Evolutionary conservation across 2,113 vertebrate genomes (phyloP).

Genomic region (Brachypodius melanocephalos): DNA sequence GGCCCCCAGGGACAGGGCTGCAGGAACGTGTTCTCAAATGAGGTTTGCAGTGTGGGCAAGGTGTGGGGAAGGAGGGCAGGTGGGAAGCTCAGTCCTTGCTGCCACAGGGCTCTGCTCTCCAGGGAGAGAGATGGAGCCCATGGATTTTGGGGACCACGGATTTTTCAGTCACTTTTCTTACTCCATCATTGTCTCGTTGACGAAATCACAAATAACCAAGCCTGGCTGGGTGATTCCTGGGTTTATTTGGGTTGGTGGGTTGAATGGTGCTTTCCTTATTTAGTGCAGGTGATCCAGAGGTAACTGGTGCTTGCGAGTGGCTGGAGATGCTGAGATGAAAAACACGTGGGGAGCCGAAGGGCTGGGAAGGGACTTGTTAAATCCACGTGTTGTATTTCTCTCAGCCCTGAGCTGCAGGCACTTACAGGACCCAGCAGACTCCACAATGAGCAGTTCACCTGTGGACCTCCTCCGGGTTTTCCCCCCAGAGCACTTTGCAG

Average conservation of each 20-base stretch:
- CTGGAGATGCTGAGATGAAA: neutral
- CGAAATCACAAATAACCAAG: neutral
- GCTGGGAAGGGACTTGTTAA: slow-evolving; percentile 22
- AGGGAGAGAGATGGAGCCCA: neutral
- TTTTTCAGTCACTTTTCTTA: neutral
- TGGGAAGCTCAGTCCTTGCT: neutral
- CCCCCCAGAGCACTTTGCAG: neutral
- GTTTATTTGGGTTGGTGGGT: neutral
- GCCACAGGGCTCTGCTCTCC: accelerated
- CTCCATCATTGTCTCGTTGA: accelerated
- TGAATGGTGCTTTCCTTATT: neutral
- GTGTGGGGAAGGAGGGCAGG: neutral
- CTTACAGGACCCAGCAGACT: neutral
- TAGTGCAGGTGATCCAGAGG: neutral
- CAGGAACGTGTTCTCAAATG: neutral
- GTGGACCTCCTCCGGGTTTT: neutral
- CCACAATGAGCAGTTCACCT: neutral
- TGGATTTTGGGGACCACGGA: neutral
- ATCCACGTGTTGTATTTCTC: neutral
- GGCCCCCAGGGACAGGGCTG: neutral
- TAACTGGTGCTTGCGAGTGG: neutral
- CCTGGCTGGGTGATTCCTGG: neutral
- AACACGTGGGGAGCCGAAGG: neutral
- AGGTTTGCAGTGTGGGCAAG: neutral
- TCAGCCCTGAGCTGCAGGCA: neutral